These are phyloP conservation scores for Bettongia penicillata DNA, from an alignment of 2,113 vertebrate genomes.

Conservation along the genomic window DNA sequence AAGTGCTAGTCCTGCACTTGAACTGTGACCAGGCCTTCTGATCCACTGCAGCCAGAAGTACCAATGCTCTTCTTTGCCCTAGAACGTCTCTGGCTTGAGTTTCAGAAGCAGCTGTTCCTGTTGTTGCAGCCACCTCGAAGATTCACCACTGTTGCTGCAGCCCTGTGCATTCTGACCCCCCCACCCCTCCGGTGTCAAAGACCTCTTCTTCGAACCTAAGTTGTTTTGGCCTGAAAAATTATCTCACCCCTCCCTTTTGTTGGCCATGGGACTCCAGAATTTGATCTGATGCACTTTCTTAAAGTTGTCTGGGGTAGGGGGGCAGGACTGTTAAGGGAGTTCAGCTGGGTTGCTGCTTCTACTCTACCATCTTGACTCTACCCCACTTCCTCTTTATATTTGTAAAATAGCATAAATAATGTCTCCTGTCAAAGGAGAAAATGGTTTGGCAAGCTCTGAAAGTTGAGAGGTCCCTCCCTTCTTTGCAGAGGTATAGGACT, in stretches of 20 bases:
- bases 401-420: not conserved
- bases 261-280: not conserved
- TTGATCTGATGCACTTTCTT: not conserved
- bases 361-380: not conserved
- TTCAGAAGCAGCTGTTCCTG: not conserved
- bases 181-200: not conserved
- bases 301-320: not conserved
- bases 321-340: not conserved
- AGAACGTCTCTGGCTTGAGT: not conserved
- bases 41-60: not conserved
- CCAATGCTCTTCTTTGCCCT: not conserved
- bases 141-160: too few species aligned
- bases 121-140: too few species aligned
- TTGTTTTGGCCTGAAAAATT: not conserved
- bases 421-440: not conserved
- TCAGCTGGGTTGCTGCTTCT: not conserved
- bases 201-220: not conserved
- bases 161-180: too few species aligned
- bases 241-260: not conserved
- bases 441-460: not conserved
- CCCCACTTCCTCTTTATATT: not conserved
- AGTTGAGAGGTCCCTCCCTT: not conserved
- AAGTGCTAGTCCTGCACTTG: too few species aligned
- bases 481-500: not conserved
- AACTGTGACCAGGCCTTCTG: too few species aligned